Evolutionary conservation across 1,140 invertebrate genomes (phyloP).

Genomic region (Solen grandis): DNA sequence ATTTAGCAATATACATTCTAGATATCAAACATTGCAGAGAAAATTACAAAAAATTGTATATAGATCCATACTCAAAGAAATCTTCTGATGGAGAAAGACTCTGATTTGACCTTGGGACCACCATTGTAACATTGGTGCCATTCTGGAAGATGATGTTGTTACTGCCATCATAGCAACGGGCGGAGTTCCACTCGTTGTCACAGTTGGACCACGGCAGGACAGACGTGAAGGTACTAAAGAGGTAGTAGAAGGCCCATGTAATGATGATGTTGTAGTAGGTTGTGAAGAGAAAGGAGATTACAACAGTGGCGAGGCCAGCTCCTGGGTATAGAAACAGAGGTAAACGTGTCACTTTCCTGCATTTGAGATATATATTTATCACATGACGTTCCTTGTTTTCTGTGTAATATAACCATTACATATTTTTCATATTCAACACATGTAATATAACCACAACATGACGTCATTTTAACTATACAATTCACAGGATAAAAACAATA

Average conservation of each 20-base stretch:
- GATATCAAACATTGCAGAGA: too few species aligned
- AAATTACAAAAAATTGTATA: too few species aligned
- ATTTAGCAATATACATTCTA: too few species aligned
- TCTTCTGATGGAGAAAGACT: conserved; percentile 72
- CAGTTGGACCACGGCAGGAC: conserved; percentile 97
- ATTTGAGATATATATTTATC: too few species aligned
- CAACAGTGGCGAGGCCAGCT: conserved; percentile 78
- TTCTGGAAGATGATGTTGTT: conserved; percentile 24
- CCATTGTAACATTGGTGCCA: conserved; percentile 30
- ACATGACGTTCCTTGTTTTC: too few species aligned
- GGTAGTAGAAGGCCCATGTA: conserved; percentile 97
- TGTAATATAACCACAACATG: too few species aligned
- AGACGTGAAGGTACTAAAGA: conserved; percentile 95
- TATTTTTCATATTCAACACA: too few species aligned
- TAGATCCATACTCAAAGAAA: conserved; percentile 75
- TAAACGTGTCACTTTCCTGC: too few species aligned
- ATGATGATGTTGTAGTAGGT: conserved; percentile 99
- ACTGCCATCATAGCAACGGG: conserved; percentile 66
- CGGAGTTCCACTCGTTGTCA: conserved; percentile 83
- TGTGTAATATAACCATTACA: too few species aligned
- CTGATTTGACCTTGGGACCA: conserved; percentile 58
- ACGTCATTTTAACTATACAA: too few species aligned
- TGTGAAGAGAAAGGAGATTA: conserved; percentile 78
- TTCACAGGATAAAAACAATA: too few species aligned
- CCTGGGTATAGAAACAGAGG: conserved; percentile 70